Evolutionary conservation across 2,797 vertebrate genomes (phyloP).

Genomic region (Aplochiton taeniatus): DNA sequence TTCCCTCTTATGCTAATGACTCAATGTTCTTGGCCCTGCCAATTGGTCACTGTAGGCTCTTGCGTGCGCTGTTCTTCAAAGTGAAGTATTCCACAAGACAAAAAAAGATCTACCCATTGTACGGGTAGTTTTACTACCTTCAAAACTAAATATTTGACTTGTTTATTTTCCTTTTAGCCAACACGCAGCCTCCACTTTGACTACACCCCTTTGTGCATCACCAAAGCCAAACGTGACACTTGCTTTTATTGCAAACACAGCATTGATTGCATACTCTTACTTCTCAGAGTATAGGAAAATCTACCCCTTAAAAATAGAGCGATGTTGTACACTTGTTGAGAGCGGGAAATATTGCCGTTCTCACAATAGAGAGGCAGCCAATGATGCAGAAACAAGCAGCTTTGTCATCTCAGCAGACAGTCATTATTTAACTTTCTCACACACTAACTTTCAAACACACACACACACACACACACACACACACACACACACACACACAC

Average conservation of each 20-base stretch:
- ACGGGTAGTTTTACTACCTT: too few relatives aligned
- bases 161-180: too few relatives aligned
- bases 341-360: conserved; percentile 31
- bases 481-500: conserved; percentile 3
- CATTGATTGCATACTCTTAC: too few relatives aligned
- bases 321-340: conserved; percentile 32
- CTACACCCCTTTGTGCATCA: too few relatives aligned
- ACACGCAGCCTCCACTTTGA: too few relatives aligned
- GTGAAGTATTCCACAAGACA: too few relatives aligned
- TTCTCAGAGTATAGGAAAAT: not conserved
- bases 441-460: not conserved
- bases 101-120: too few relatives aligned
- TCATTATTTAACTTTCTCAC: conserved; percentile 28
- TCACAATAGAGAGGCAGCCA: conserved; percentile 36
- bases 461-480: not conserved
- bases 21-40: too few relatives aligned
- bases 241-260: conserved; percentile 30
- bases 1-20: too few relatives aligned
- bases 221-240: conserved; percentile 1
- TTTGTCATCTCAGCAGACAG: conserved; percentile 4
- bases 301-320: conserved; percentile 29
- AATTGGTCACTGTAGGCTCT: too few relatives aligned
- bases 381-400: conserved; percentile 4
- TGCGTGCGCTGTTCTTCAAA: too few relatives aligned
- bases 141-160: too few relatives aligned